Conservation (phyloP, 2,888 invertebrate genomes). For the Meteorus cinctellus region DNA sequence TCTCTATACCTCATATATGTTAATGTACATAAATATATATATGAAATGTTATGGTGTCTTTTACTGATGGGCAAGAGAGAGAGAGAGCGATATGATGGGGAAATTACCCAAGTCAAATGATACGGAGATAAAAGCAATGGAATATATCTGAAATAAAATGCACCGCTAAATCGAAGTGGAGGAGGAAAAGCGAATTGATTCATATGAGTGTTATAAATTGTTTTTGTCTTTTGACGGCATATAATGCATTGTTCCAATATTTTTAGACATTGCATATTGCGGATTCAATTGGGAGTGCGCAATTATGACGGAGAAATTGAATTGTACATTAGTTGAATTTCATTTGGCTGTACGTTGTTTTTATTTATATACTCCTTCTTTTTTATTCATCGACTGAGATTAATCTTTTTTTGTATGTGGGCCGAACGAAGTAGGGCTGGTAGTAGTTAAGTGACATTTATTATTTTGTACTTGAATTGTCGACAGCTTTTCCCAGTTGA, state of each 20-base stretch:
- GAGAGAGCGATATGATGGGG: neutral
- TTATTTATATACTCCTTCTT: neutral
- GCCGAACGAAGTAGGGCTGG: neutral
- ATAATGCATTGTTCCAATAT: neutral
- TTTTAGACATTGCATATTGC: neutral
- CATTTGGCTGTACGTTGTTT: neutral
- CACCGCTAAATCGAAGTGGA: neutral
- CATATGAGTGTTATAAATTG: neutral
- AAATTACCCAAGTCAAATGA: constrained; percentile 9
- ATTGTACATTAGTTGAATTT: neutral
- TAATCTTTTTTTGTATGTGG: neutral
- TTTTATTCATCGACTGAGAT: neutral
- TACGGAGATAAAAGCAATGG: constrained; percentile 11
- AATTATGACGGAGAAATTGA: neutral
- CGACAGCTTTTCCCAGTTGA: neutral
- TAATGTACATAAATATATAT: constrained; percentile 70
- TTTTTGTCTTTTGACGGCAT: neutral
- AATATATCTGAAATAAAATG: neutral
- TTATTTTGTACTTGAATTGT: constrained; percentile 13
- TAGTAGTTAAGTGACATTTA: neutral
- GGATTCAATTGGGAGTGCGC: neutral
- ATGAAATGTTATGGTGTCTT: constrained; percentile 68
- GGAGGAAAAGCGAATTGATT: neutral
- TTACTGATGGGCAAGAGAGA: constrained; percentile 61
- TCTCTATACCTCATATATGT: constrained; percentile 65